These are phyloP conservation scores for Prunella himalayana DNA, from an alignment of 2,113 vertebrate genomes.

Conservation along the genomic window DNA sequence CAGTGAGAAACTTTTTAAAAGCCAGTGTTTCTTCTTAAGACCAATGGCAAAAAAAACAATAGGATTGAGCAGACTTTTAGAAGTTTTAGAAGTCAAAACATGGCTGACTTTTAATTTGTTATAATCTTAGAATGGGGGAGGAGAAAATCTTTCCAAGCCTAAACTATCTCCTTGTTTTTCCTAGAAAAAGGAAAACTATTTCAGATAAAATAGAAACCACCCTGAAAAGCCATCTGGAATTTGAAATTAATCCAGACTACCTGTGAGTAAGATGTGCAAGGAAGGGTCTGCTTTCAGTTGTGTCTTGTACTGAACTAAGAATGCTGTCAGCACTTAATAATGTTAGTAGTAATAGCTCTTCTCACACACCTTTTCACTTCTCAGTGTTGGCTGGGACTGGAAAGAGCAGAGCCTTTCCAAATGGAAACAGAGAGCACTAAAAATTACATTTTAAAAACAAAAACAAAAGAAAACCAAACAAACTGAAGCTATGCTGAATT, in stretches of 20 bases:
- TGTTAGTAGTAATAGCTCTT: slow-evolving; percentile 2
- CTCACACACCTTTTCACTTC: slow-evolving; percentile 29
- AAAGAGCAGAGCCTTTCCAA: slow-evolving; percentile 26
- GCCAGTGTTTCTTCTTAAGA: not conserved
- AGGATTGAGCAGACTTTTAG: not conserved
- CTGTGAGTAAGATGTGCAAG: not conserved
- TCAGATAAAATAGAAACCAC: not conserved
- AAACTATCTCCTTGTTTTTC: not conserved
- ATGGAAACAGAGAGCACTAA: slow-evolving; percentile 1
- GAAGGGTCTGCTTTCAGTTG: not conserved
- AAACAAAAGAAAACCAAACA: slow-evolving; percentile 20
- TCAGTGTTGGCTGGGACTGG: not conserved
- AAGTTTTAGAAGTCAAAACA: not conserved
- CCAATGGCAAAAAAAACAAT: not conserved
- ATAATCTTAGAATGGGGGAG: not conserved
- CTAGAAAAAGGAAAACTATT: not conserved
- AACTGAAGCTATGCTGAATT: not conserved
- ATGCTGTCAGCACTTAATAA: slow-evolving; percentile 39
- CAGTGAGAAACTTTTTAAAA: not conserved
- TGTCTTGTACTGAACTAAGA: not conserved
- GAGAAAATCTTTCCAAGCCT: not conserved
- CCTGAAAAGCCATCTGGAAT: slow-evolving; percentile 6
- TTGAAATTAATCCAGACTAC: slow-evolving; percentile 18
- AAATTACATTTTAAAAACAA: slow-evolving; percentile 23
- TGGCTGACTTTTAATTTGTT: not conserved